These are phyloP conservation scores for Enteromius unitaeniatus DNA, from an alignment of 2,797 vertebrate species.

Conservation along the genomic window DNA sequence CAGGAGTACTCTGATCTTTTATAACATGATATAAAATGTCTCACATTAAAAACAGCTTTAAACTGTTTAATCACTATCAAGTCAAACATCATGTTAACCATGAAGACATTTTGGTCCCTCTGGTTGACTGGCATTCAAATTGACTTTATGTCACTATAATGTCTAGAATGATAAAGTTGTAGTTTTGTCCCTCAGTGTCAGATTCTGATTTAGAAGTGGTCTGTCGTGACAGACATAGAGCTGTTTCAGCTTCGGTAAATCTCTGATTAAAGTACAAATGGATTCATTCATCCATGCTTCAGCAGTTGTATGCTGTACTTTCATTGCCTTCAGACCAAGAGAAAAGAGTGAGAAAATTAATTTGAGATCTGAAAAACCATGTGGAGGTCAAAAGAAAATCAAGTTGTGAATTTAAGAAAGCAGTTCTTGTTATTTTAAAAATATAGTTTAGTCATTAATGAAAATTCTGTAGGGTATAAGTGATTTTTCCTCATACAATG, in stretches of 20 bases:
- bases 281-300: constrained; percentile 8
- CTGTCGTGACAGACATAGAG: neutral
- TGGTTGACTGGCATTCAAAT: neutral
- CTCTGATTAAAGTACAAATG: constrained; percentile 8
- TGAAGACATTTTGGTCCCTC: neutral
- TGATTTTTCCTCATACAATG: neutral
- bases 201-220: constrained; percentile 9
- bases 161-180: neutral
- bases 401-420: neutral
- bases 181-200: neutral
- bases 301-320: neutral
- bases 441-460: neutral
- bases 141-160: neutral
- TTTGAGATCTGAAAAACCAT: neutral
- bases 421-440: neutral
- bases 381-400: neutral
- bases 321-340: neutral
- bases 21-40: neutral
- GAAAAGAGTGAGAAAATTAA: neutral
- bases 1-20: neutral
- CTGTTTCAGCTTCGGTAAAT: constrained; percentile 16
- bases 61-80: neutral
- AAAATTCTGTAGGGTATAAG: neutral
- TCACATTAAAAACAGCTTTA: neutral
- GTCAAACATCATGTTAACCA: neutral